These are phyloP conservation scores for Rattus rattus DNA, from an alignment of 2,113 vertebrate genomes.

Conservation along the genomic window DNA sequence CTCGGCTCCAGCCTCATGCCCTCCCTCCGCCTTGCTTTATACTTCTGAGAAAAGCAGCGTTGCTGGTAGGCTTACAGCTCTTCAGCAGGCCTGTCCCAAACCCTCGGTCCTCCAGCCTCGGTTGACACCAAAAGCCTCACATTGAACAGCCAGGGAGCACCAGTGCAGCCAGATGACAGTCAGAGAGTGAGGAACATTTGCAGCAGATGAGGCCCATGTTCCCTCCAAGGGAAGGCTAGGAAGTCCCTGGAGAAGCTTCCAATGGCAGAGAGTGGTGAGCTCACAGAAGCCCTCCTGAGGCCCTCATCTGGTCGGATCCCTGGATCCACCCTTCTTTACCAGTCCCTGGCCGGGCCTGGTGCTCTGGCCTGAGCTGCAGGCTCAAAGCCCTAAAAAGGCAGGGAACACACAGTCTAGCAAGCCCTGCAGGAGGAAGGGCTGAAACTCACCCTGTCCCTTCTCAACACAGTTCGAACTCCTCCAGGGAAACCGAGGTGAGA, in stretches of 20 bases:
- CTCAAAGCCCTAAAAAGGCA: slow-evolving; percentile 88
- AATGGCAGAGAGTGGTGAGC: neutral
- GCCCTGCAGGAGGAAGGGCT: slow-evolving; percentile 35
- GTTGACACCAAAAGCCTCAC: neutral
- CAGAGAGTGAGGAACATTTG: neutral
- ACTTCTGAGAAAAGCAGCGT: neutral
- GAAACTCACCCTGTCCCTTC: slow-evolving; percentile 10
- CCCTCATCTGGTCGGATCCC: neutral
- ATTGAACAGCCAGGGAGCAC: neutral
- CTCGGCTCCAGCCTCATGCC: neutral
- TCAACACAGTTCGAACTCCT: neutral
- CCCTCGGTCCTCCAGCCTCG: neutral
- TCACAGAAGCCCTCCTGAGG: neutral
- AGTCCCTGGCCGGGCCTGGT: slow-evolving; percentile 29
- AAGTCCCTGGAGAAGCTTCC: neutral
- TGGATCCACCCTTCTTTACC: neutral
- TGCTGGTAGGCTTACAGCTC: neutral
- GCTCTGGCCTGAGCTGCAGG: neutral
- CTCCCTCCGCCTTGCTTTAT: neutral
- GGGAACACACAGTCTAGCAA: slow-evolving; percentile 63
- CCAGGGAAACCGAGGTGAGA: neutral
- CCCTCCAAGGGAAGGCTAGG: neutral
- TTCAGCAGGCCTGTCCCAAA: neutral
- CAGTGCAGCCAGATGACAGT: neutral
- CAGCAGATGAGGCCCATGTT: neutral